Conservation (phyloP, 2,888 invertebrate genomes). For the Amphipoea lucens region DNA sequence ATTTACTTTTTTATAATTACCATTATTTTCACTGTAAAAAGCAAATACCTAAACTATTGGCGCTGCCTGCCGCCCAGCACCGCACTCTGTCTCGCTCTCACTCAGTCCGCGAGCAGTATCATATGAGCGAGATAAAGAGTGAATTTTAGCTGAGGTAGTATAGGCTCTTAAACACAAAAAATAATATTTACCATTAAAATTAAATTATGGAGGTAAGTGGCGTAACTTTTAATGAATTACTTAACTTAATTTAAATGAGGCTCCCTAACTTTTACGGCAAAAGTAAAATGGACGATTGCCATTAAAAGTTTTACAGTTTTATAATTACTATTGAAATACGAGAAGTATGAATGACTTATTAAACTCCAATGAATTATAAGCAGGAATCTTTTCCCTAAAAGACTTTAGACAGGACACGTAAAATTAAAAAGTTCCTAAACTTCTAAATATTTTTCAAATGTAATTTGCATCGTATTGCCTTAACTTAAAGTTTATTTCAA, state of each 20-base stretch:
- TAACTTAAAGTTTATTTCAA: background rate
- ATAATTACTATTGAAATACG: constrained; percentile 55
- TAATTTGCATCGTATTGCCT: background rate
- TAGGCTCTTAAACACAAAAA: constrained; percentile 2
- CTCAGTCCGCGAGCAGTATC: too few species aligned
- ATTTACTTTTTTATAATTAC: too few species aligned
- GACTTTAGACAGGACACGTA: background rate
- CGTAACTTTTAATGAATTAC: constrained; percentile 45
- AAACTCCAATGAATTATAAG: constrained; percentile 38
- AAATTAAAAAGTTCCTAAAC: constrained; percentile 7
- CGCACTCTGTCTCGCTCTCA: too few species aligned
- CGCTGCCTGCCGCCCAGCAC: too few species aligned
- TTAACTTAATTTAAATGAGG: constrained; percentile 31
- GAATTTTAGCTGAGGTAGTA: too few species aligned
- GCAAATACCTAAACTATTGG: too few species aligned
- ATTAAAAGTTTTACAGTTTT: constrained; percentile 54
- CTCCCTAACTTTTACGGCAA: constrained; percentile 14
- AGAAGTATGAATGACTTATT: constrained; percentile 49
- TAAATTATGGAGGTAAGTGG: constrained; percentile 29
- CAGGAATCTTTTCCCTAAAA: constrained; percentile 16
- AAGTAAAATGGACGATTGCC: constrained; percentile 33
- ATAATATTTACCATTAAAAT: constrained; percentile 33
- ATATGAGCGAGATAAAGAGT: too few species aligned
- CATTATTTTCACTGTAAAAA: too few species aligned
- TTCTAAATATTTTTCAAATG: background rate